Conservation (phyloP, 37 sponge, comb jelly and placozoan genomes). For the Oscarella lobularis region DNA sequence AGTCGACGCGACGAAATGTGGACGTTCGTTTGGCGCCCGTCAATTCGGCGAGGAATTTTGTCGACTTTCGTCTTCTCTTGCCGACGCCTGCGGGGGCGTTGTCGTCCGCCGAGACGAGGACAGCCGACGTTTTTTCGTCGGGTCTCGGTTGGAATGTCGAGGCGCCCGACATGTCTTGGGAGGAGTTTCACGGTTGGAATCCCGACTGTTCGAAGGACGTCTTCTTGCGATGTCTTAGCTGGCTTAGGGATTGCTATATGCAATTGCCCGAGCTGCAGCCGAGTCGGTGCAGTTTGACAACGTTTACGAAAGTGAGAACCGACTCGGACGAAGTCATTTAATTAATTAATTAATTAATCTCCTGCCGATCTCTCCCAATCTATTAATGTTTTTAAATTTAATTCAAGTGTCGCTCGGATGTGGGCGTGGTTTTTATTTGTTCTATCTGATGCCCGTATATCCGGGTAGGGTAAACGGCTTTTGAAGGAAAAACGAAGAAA, state of each 20-base stretch:
- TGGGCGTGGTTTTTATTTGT: too few species aligned
- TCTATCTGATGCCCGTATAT: too few species aligned
- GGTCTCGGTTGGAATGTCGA: not conserved
- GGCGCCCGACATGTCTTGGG: not conserved
- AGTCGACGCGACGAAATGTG: not conserved
- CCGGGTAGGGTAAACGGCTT: too few species aligned
- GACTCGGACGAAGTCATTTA: too few species aligned
- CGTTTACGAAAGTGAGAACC: too few species aligned
- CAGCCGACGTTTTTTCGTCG: not conserved
- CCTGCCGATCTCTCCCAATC: too few species aligned
- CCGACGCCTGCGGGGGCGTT: not conserved
- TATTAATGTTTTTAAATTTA: too few species aligned
- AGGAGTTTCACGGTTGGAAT: conserved; percentile 1
- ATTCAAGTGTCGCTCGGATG: too few species aligned
- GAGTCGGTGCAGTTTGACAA: not conserved
- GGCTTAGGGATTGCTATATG: not conserved
- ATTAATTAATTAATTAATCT: too few species aligned
- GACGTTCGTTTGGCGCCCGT: not conserved
- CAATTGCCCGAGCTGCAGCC: not conserved
- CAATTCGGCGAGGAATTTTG: not conserved
- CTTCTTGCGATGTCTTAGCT: not conserved
- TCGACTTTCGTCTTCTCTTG: not conserved
- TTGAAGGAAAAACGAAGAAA: too few species aligned
- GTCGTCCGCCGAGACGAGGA: not conserved
- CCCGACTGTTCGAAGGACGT: not conserved